These are phyloP conservation scores for Sorex maritimensis DNA, from an alignment of 2,797 vertebrate genomes.

Conservation along the genomic window DNA sequence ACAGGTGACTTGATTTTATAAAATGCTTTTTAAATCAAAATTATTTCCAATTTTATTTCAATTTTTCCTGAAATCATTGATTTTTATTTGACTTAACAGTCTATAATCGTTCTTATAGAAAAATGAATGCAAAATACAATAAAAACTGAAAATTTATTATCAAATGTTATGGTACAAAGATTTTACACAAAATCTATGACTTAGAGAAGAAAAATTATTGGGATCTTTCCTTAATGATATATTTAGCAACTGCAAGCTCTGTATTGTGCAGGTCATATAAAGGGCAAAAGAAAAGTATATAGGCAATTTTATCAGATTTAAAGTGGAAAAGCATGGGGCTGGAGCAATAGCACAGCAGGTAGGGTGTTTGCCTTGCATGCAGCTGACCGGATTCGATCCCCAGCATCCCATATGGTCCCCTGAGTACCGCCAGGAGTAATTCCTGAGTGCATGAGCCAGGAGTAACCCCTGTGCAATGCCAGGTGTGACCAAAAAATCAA, in stretches of 20 bases:
- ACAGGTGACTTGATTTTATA: constrained; percentile 91
- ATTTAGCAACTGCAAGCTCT: constrained; percentile 34
- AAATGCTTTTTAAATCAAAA: not conserved
- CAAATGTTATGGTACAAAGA: constrained; percentile 17
- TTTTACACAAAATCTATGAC: constrained; percentile 53
- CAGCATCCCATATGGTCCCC: too few species aligned
- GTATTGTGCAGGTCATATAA: constrained; percentile 49
- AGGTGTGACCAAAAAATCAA: too few species aligned
- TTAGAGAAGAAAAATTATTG: constrained; percentile 68
- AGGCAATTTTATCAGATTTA: constrained; percentile 37
- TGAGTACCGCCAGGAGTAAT: too few species aligned
- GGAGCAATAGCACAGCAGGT: too few species aligned
- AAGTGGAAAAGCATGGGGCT: constrained; percentile 49
- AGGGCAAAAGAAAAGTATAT: constrained; percentile 55
- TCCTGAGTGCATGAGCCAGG: too few species aligned
- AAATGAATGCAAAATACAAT: constrained; percentile 43
- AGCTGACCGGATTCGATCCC: too few species aligned
- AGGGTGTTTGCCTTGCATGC: too few species aligned
- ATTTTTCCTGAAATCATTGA: constrained; percentile 34
- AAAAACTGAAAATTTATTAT: constrained; percentile 59
- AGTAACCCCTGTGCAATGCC: too few species aligned
- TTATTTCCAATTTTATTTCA: constrained; percentile 41
- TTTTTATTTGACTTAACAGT: constrained; percentile 58
- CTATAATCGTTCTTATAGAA: constrained; percentile 35
- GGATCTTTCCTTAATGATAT: not conserved